Base-by-base conservation (phyloP, 2,797 vertebrate species). In the Chromobotia macracanthus region DNA sequence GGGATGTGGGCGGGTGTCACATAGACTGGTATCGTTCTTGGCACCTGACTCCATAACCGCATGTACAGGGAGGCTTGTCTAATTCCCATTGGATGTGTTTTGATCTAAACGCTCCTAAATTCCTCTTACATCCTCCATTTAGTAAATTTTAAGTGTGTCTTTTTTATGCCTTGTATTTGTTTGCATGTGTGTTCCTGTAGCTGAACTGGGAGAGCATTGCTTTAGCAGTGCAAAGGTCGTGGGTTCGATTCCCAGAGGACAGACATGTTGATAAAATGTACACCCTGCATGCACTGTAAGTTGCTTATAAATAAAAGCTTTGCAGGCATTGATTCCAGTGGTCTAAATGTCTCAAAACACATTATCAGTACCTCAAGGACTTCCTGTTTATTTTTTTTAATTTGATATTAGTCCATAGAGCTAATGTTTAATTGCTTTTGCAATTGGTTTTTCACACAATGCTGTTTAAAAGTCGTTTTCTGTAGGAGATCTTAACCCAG, bases 1-100 rank as follows among this genome's bases (percentile, higher is more conserved):
- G 51, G 80, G 75, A 83, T 80, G 87, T 88, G 86, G 84, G 86
- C 31, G 80, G 72, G 70, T 82, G 85, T 84, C 78, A 82, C 77
- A 77, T 18, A 80, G 82, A 67, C 75, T 64, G 76, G 75, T 81
- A 67, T 82, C 60, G 38, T 81, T 74, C 66, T 82, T 80, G 84
- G 85, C 72, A 72, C 63, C 65, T 79, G 66, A 31, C 28, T 72
- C 75, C 71, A 63, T 51, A 81, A 81, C 78, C 80, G 77, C 83
- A 87, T 80, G 74, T 63, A 81, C 77, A 60, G 38, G 51, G 41
- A 71, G 44, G 60, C 58, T 82, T 61, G 75, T 64, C 68, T 68
- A 70, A 28, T 82, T 76, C 67, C 77, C 21, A 4, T 25, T 73
- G 69, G 35, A 77, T 73, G 55, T 13, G 18, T 68, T 66, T 66